phyloP scores from a whole-genome alignment of 2,888 invertebrate genomes.

The Stenodema calcarata region DNA sequence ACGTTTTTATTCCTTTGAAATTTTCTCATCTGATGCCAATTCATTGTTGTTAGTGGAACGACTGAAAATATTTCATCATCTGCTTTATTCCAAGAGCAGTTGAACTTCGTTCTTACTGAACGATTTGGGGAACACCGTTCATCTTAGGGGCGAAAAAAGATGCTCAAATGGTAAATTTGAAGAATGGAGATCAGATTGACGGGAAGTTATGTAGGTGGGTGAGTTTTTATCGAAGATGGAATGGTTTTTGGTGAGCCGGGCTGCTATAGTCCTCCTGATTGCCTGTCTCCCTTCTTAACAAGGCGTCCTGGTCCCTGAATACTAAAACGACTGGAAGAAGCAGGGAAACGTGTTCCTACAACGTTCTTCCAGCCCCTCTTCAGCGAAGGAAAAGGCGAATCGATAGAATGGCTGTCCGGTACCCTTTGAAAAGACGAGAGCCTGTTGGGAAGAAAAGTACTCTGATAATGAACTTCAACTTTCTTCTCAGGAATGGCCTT shows the following conservation, averaged over 20 bases:
- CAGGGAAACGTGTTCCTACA: constrained; percentile 16
- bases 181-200: background rate
- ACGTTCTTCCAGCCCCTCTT: background rate
- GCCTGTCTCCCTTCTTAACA: constrained; percentile 40
- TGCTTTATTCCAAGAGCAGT: too few species aligned
- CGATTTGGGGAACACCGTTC: too few species aligned
- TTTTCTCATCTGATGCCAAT: too few species aligned
- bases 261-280: background rate
- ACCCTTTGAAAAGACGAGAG: background rate
- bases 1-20: too few species aligned
- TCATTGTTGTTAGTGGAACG: too few species aligned
- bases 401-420: constrained; percentile 9
- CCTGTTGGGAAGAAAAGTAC: background rate
- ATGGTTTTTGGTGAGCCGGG: constrained; percentile 15
- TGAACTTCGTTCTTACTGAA: too few species aligned
- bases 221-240: constrained; percentile 2
- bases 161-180: background rate
- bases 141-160: too few species aligned
- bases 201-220: background rate
- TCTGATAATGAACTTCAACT: background rate
- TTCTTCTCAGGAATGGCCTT: too few species aligned
- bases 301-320: constrained; percentile 16
- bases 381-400: background rate
- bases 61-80: too few species aligned
- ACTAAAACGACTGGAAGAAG: constrained; percentile 23